Evolutionary conservation across 2,113 vertebrate genomes (phyloP), one percentile per base, ranked within the genome.

Genomic region (Oryzias celebensis): DNA sequence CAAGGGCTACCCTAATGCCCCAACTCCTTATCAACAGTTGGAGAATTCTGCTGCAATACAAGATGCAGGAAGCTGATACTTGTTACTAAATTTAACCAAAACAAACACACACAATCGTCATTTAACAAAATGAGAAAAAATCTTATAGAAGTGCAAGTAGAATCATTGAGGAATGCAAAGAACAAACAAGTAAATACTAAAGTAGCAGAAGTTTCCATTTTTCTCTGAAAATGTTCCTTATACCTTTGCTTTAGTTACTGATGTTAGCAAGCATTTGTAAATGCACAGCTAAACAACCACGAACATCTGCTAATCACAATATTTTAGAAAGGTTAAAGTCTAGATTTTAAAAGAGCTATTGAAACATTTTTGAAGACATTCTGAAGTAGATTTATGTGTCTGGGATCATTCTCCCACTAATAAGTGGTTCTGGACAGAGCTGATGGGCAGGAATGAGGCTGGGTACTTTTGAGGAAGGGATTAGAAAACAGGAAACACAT

Each of bases 1-100:
- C 68, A 77, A 85, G 78, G 85, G 85, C 80, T 90, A 74, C 87
- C 87, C 82, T 83, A 75, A 82, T 80, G 77, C 72, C 77, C 77
- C 70, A 80, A 67, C 81, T 85, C 72, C 69, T 75, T 84, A 88
- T 90, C 85, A 78, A 75, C 82, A 68, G 78, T 47, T 45, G 59
- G 74, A 58, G 74, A 66, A 56, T 75, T 81, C 62, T 65, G 68
- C 74, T 63, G 26, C 41, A 64, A 62, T 69, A 75, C 67, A 78
- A 59, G 58, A 46, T 71, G 67, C 62, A 63, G 43, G 55, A 77
- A 75, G 53, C 44, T 77, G 68, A 70, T 68, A 78, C 65, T 23
- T 82, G 74, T 78, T 70, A 52, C 58, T 71, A 76, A 84, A 88
- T 86, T 73, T 80, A 50, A 85, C 63, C 78, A 65, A 28, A n/a